These are phyloP conservation scores for Silurus aristotelis DNA, from an alignment of 2,797 vertebrate genomes.

Conservation along the genomic window DNA sequence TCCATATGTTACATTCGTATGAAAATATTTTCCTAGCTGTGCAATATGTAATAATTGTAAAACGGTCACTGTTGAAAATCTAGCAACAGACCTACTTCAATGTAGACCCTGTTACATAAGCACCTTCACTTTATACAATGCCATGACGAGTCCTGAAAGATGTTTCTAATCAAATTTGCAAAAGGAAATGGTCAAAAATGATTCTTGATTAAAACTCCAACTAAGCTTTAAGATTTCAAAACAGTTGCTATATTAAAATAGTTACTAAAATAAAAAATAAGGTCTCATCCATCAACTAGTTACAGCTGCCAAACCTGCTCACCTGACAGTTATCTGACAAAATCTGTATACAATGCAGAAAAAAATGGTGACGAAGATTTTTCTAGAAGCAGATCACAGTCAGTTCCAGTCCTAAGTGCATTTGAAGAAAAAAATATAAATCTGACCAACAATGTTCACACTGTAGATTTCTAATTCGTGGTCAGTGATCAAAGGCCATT, in stretches of 20 bases:
- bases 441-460: not conserved
- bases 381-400: slow-evolving; percentile 22
- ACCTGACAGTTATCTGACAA: not conserved
- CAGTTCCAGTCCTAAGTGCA: slow-evolving; percentile 46
- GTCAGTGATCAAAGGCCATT: slow-evolving; percentile 5
- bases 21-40: not conserved
- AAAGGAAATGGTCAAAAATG: not conserved
- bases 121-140: not conserved
- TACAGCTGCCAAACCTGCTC: slow-evolving; percentile 21
- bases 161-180: not conserved
- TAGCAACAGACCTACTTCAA: not conserved
- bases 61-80: not conserved
- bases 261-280: not conserved
- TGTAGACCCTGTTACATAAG: not conserved
- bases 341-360: not conserved
- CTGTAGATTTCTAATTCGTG: not conserved
- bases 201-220: not conserved
- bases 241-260: slow-evolving; percentile 20
- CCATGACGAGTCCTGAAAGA: not conserved
- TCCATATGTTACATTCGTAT: too few species aligned
- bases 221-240: not conserved
- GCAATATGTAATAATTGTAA: not conserved
- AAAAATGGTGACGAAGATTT: not conserved
- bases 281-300: slow-evolving; percentile 3
- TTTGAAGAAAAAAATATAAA: slow-evolving; percentile 35